phyloP scores from a whole-genome alignment of 1,140 invertebrate species.

The Microplitis mediator region DNA sequence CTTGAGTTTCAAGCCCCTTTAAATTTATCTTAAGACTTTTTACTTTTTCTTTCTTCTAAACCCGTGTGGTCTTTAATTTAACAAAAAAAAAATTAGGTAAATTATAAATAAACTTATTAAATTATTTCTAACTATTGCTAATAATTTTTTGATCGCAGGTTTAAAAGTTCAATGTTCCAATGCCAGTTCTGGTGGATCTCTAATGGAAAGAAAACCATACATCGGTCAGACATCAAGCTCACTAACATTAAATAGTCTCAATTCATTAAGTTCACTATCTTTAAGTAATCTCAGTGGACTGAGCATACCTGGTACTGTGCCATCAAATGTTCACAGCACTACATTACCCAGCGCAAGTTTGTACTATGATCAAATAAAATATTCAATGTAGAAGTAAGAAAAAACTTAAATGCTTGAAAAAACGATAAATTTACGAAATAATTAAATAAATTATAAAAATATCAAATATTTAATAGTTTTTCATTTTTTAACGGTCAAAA shows the following conservation, averaged over 20 bases:
- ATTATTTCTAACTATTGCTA: slow-evolving; percentile 9
- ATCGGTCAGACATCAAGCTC: slow-evolving; percentile 45
- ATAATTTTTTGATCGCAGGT: slow-evolving; percentile 35
- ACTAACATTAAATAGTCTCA: slow-evolving; percentile 44
- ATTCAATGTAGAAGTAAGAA: slow-evolving; percentile 47
- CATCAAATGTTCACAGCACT: slow-evolving; percentile 44
- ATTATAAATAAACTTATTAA: slow-evolving; percentile 28
- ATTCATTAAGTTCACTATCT: slow-evolving; percentile 48
- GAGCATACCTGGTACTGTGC: slow-evolving; percentile 41
- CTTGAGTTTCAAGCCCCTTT: slow-evolving; percentile 35
- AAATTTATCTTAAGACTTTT: not conserved
- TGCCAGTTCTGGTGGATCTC: slow-evolving; percentile 48
- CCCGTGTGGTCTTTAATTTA: not conserved
- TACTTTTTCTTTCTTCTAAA: not conserved
- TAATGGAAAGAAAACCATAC: slow-evolving; percentile 54
- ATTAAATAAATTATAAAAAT: too few species aligned
- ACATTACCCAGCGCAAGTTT: slow-evolving; percentile 39
- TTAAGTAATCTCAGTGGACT: slow-evolving; percentile 50
- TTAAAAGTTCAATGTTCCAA: slow-evolving; percentile 48
- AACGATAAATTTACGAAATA: not conserved
- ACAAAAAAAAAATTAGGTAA: not conserved
- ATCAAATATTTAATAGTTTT: too few species aligned
- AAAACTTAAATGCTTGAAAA: not conserved
- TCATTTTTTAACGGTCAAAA: too few species aligned
- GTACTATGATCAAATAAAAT: slow-evolving; percentile 59